These are phyloP conservation scores for Halcyon badia DNA, from an alignment of 2,797 vertebrate species.

Conservation along the genomic window DNA sequence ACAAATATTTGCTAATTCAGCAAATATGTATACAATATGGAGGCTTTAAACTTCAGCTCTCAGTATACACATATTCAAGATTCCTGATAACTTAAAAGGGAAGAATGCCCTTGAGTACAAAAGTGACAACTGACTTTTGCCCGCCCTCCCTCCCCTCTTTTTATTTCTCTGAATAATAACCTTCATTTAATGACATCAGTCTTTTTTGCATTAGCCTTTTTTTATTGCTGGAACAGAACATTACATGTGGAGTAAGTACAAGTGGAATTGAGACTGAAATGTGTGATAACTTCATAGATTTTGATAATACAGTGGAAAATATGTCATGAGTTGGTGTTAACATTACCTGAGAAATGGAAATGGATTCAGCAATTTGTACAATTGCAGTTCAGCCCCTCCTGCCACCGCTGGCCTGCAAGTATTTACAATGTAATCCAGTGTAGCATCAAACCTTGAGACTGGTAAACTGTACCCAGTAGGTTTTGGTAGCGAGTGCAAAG, in stretches of 20 bases:
- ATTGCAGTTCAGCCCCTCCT: not conserved
- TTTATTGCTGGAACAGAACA: not conserved
- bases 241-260: not conserved
- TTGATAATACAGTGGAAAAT: not conserved
- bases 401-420: not conserved
- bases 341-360: not conserved
- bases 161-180: constrained; percentile 3
- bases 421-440: not conserved
- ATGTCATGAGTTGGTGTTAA: not conserved
- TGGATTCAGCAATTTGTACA: not conserved
- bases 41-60: not conserved
- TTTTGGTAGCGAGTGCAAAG: not conserved
- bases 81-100: not conserved
- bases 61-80: not conserved
- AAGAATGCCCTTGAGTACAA: not conserved
- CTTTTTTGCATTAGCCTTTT: constrained; percentile 10
- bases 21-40: not conserved
- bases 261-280: not conserved
- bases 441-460: not conserved
- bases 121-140: not conserved
- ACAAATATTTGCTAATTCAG: not conserved
- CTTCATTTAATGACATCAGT: not conserved
- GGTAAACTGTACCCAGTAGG: not conserved
- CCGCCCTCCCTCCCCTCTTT: not conserved
- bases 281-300: not conserved